Base-by-base conservation (phyloP, 2,888 invertebrate species). In the Rhamnusium bicolor region DNA sequence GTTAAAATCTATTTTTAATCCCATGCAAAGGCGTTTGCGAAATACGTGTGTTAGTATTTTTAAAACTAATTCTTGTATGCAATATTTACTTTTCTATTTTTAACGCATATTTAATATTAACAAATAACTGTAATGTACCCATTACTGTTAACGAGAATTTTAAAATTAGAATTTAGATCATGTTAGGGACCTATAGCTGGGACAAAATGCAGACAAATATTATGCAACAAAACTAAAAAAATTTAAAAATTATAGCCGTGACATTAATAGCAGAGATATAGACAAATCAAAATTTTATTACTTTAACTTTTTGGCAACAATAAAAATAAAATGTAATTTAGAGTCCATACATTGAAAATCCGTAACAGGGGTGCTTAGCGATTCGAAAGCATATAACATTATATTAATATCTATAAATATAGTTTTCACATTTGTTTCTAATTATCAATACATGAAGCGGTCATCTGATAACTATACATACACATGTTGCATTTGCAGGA, bases 51-150 rank as follows among this genome's bases (percentile, higher is more conserved):
- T 27, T 29, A n/a, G 14, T 49, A 21, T 62, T 49, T 62, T 62
- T 62, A 49, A 49, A 46, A 47, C 47, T 47, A 47, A 47, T 47
- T 62, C 47, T 49, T 49, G n/a, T 53, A 29, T 54, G 56, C 21
- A 67, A 67, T 40, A 51, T 53, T 67, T 67, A 54, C 51, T 19
- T 54, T 40, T 54, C 56, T 67, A 69, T 60, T 69, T 56, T 49
- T 53, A 60, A 67, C 8, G 2, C 12, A 1, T 56, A 49, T 51
- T 63, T 51, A 47, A 27, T 51, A 63, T 51, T 63, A 63, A 47
- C 47, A 58, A 32, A 21, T 63, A 63, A 7, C 46, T 62, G 40
- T 40, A 47, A 47, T 27, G n/a, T 18, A 19, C 47, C 47, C 62
- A 40, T 62, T 49, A 62, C 32, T 19, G 49, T 27, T 27, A 16